phyloP scores from a whole-genome alignment of 2,113 vertebrate genomes.

The Phyllostomus hastatus region DNA sequence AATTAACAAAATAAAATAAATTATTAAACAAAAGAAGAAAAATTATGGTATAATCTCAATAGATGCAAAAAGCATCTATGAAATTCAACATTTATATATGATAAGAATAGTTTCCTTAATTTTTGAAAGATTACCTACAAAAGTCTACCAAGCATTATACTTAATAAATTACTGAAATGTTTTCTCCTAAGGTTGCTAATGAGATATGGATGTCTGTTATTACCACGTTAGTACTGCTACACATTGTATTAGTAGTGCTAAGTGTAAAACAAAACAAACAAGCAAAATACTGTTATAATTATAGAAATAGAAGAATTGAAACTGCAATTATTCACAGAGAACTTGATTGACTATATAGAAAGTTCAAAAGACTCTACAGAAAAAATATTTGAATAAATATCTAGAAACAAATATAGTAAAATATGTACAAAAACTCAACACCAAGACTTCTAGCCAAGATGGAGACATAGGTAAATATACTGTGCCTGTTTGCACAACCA shows the following conservation, averaged over 20 bases:
- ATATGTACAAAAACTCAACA: not conserved
- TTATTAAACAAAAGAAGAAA: not conserved
- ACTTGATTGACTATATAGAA: not conserved
- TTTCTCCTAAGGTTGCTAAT: not conserved
- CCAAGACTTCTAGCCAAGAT: no score
- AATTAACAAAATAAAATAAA: not conserved
- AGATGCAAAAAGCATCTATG: not conserved
- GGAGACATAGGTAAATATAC: no score
- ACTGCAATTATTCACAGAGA: not conserved
- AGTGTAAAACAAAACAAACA: not conserved
- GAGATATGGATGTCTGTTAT: not conserved
- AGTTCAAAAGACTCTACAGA: not conserved
- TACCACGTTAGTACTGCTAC: not conserved
- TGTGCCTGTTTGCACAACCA: no score
- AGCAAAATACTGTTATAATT: not conserved
- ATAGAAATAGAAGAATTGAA: not conserved
- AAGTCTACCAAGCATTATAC: not conserved
- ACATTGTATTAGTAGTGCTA: not conserved
- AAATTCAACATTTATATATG: not conserved
- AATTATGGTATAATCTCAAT: not conserved
- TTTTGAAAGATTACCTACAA: not conserved
- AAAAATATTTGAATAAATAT: not conserved
- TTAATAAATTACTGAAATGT: not conserved
- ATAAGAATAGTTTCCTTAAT: not conserved
- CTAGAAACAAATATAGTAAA: not conserved